Percentiles rank a stretch among this genome's conserved stretches.
phyloP scores from a whole-genome alignment of 2,797 vertebrate species.

The Astyanax mexicanus region DNA sequence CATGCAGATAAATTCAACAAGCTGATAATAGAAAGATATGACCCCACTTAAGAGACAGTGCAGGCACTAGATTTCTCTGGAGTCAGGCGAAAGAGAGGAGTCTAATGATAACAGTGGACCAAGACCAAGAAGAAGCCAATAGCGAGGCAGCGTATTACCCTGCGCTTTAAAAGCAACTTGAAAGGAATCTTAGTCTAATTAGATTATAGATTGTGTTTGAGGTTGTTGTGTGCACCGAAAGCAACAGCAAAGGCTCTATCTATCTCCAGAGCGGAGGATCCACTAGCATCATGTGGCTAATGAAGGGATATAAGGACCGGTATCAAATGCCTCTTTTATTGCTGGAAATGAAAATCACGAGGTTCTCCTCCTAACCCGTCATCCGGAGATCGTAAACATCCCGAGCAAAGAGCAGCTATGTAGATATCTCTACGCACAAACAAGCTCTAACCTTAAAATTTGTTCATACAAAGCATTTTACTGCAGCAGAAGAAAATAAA shows the following conservation, averaged over 20 bases:
- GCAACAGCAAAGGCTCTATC: conserved; percentile 38
- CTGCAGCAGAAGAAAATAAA: conserved; percentile 20
- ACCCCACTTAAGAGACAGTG: conserved; percentile 63
- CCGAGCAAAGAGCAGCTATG: not conserved
- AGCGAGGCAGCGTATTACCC: conserved; percentile 40
- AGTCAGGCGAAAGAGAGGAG: conserved; percentile 47
- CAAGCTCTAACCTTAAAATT: not conserved
- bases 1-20: conserved; percentile 65
- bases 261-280: conserved; percentile 23
- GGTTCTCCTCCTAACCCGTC: conserved; percentile 44
- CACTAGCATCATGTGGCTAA: conserved; percentile 46
- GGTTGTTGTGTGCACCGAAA: conserved; percentile 35
- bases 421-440: not conserved
- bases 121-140: conserved; percentile 50
- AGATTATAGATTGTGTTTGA: conserved; percentile 39
- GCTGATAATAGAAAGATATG: conserved; percentile 61
- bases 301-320: conserved; percentile 44
- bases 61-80: conserved; percentile 58
- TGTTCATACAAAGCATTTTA: conserved; percentile 10
- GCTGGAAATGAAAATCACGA: conserved; percentile 58
- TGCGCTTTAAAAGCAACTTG: conserved; percentile 17
- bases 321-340: conserved; percentile 55
- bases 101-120: conserved; percentile 63
- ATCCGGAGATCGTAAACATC: conserved; percentile 48
- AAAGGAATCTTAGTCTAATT: conserved; percentile 43